Evolutionary conservation across 2,888 invertebrate species (phyloP), one percentile per base, ranked within the genome.

Genomic region (Brenthis hecate): DNA sequence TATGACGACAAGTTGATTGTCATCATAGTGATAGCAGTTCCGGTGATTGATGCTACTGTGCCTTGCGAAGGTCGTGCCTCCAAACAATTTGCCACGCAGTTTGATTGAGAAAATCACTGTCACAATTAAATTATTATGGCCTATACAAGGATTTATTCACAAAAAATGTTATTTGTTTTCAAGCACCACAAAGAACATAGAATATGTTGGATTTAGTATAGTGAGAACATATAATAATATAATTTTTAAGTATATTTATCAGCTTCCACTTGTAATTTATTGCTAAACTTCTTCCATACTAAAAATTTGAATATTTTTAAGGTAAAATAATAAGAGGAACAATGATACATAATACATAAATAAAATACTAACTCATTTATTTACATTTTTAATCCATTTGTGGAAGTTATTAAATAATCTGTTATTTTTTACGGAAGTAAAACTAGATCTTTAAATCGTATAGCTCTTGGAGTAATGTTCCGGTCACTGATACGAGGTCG

Each of bases 51-150:
- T 51, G 50, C 54, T 43, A 13, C 36, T 58, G 13, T 36, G 28
- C 58, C 57, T 60, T 69, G 28, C 54, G 60, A 69, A 65, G 69
- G 69, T 61, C 53, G 23, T 55, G 36, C 32, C 16, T 56, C 53
- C 56, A 61, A 43, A 43, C 36, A 43, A 61, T 66, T 66, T 65
- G 70, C 63, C 68, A 71, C 71, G 71, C 68, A 32, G 47, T 50
- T 47, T 68, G 56, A 62, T 62, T 71, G 62, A 56, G 65, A 71
- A 71, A 71, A 71, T 71, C 55, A 63, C 65, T 61, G 65, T 56
- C 60, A 50, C 53, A 57, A 57, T 68, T 66, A 32, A 62, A n/a
- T 65, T 58, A 54, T 58, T 50, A 23, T 61, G 61, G 23, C 16
- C 3, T 55, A 55, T n/a, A 8, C 36, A 8, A 14, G 13, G n/a